phyloP scores from a whole-genome alignment of 2,888 invertebrate genomes.

The Eledona agricola region DNA sequence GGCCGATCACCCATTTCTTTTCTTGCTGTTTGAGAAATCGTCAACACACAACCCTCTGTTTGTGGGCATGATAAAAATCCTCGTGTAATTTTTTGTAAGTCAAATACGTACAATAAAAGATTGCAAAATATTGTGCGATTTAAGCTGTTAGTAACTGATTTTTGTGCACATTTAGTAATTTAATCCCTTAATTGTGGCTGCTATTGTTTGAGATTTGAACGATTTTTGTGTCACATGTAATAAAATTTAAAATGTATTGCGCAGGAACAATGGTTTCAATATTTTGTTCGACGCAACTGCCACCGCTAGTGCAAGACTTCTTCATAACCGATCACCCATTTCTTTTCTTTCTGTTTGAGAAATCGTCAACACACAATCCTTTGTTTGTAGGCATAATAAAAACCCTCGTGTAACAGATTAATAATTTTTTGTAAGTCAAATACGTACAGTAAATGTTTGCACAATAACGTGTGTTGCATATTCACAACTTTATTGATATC shows the following conservation, averaged over 20 bases:
- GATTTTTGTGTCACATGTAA: too few species aligned
- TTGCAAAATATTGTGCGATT: too few species aligned
- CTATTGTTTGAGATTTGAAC: too few species aligned
- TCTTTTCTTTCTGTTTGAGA: conserved; percentile 7
- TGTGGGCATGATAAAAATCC: background rate
- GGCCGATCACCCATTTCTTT: conserved; percentile 12
- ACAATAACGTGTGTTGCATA: too few species aligned
- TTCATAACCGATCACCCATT: conserved; percentile 14
- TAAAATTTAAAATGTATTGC: too few species aligned
- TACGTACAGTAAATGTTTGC: too few species aligned
- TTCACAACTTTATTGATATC: too few species aligned
- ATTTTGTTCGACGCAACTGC: background rate
- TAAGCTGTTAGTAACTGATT: too few species aligned
- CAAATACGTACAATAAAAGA: background rate
- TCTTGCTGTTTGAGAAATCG: conserved; percentile 2
- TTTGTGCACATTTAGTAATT: too few species aligned
- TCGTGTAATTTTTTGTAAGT: background rate
- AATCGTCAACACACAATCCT: conserved; percentile 1
- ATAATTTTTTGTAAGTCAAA: background rate
- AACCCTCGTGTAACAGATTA: background rate
- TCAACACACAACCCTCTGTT: conserved; percentile 2
- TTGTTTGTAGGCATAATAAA: conserved; percentile 8
- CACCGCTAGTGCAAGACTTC: conserved; percentile 5
- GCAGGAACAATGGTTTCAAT: too few species aligned
- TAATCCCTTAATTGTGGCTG: too few species aligned